A percentile compares a stretch with the other conserved stretches of the same genome.
These are phyloP conservation scores for Sebastes minor DNA, from an alignment of 2,797 vertebrate genomes.

Conservation along the genomic window DNA sequence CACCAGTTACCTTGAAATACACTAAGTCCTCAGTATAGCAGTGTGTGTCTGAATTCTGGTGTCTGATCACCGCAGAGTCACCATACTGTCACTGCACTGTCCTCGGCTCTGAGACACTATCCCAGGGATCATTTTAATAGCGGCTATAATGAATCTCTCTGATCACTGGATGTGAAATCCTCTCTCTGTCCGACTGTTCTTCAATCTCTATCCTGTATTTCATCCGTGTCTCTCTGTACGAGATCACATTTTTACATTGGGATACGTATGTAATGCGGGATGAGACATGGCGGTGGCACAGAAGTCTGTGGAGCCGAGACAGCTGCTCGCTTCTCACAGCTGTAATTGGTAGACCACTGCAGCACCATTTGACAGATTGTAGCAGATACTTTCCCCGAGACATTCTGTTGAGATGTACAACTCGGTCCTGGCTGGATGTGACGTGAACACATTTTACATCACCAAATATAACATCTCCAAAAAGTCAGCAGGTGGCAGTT, in stretches of 20 bases:
- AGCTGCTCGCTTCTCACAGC: conserved; percentile 67
- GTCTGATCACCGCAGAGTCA: conserved; percentile 25
- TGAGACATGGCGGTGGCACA: conserved; percentile 51
- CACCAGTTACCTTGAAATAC: conserved; percentile 26
- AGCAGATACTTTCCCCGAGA: conserved; percentile 61
- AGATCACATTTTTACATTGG: conserved; percentile 52
- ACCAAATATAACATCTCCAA: conserved; percentile 67
- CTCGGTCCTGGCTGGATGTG: conserved; percentile 60
- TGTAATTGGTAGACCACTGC: conserved; percentile 76
- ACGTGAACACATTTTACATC: conserved; percentile 70
- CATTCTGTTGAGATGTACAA: conserved; percentile 67
- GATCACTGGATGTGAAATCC: conserved; percentile 39
- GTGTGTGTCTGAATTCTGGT: conserved; percentile 11
- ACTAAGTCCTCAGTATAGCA: conserved; percentile 1
- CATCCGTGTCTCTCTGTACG: conserved; percentile 39
- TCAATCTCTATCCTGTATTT: conserved; percentile 36
- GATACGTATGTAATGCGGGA: conserved; percentile 55
- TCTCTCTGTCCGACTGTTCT: not conserved
- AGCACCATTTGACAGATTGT: conserved; percentile 67
- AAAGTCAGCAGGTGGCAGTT: conserved; percentile 63
- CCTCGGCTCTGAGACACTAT: conserved; percentile 15
- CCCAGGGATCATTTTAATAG: conserved; percentile 46
- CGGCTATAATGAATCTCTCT: conserved; percentile 49
- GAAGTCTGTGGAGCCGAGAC: conserved; percentile 55
- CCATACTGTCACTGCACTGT: conserved; percentile 21